Evolutionary conservation across 2,113 vertebrate species (phyloP).

Genomic region (Psephotus haematonotus): DNA sequence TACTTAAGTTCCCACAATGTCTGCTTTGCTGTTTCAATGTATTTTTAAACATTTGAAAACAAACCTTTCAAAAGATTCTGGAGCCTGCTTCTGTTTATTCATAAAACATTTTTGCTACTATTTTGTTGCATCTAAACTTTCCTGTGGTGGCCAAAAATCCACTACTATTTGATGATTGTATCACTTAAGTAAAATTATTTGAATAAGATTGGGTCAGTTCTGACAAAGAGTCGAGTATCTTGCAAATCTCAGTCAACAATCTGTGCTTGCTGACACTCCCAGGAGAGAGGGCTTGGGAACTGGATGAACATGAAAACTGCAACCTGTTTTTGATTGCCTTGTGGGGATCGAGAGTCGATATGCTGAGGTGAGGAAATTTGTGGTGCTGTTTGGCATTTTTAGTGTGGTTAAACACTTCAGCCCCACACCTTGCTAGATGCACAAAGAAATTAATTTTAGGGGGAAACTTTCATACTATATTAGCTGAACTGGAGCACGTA

Average conservation of each 20-base stretch:
- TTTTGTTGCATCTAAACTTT: background rate
- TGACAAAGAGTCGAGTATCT: background rate
- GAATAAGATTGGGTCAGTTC: background rate
- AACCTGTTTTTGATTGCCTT: background rate
- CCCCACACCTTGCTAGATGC: background rate
- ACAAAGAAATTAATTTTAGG: fast-evolving
- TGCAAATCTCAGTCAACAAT: background rate
- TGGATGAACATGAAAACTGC: background rate
- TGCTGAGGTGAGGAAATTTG: background rate
- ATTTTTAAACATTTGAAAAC: background rate
- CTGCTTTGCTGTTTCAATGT: background rate
- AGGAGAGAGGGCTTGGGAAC: background rate
- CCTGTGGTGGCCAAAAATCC: background rate
- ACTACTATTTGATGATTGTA: background rate
- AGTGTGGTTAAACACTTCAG: background rate
- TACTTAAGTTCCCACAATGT: background rate
- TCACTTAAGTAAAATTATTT: background rate
- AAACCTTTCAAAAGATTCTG: background rate
- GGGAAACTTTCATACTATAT: background rate
- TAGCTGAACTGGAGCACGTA: background rate
- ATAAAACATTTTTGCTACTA: background rate
- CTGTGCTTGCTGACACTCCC: background rate
- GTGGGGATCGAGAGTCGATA: background rate
- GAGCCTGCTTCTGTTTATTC: background rate
- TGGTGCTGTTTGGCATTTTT: background rate